Evolutionary conservation across 30 jellyfish, hydroid and myxozoan species (phyloP).

Genomic region (Phacellophora camtschatica): DNA sequence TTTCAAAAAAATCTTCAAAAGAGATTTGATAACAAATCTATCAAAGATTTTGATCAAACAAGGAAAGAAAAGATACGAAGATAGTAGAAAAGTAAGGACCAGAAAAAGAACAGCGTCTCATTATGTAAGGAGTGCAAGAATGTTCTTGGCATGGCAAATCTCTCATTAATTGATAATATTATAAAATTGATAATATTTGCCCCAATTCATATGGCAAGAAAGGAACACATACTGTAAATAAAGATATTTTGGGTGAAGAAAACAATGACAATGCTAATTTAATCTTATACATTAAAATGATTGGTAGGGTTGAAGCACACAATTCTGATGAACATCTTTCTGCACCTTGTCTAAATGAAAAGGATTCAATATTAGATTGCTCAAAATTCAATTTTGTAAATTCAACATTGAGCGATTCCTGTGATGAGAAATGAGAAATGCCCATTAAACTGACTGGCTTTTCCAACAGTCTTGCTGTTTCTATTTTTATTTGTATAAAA

Average conservation of each 20-base stretch:
- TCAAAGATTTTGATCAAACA: neutral
- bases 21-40: neutral
- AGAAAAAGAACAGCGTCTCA: neutral
- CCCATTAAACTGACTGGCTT: too few relatives aligned
- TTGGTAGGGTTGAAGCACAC: neutral
- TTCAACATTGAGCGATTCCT: neutral
- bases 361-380: neutral
- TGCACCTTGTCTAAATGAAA: neutral
- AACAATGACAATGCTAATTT: neutral
- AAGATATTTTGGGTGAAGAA: neutral
- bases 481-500: too few relatives aligned
- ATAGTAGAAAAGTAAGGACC: neutral
- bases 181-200: neutral
- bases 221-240: neutral
- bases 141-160: constrained; percentile 1
- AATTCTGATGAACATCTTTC: too few relatives aligned
- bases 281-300: neutral
- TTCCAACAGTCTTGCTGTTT: too few relatives aligned
- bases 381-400: too few relatives aligned
- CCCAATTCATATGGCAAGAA: constrained; percentile 11
- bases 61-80: neutral
- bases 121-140: too few relatives aligned
- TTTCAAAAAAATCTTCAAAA: constrained; percentile 24
- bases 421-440: neutral
- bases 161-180: too few relatives aligned